Evolutionary conservation across 2,888 invertebrate genomes (phyloP), one percentile per base, ranked within the genome.

Genomic region (Glyphotaelius pellucidus): DNA sequence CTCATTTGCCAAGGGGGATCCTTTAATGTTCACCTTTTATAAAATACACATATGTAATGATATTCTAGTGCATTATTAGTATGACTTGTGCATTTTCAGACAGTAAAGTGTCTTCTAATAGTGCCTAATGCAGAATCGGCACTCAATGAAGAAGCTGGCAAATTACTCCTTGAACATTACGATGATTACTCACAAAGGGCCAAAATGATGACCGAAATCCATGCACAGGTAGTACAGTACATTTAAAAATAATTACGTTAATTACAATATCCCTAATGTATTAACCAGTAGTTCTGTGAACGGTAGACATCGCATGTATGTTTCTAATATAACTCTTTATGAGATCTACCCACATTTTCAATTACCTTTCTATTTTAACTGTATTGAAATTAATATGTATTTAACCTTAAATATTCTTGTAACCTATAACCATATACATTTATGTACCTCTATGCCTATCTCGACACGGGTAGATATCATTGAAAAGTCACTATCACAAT

Each of bases 101-200:
- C 99, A 93, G 97, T 99, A 93, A 98, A 98, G 96, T 99, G 99
- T 96, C 97, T 99, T 95, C 97, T 99, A 94, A 99, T 99, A 95
- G 99, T 99, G 95, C 99, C 99, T 95, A 99, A 99, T 97, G 98
- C 99, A 11, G 99, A 99, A 96, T 99, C 99, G 92, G 99, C 99
- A 94, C 97, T 99, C 94, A 99, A 99, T 95, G 99, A 99, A 95
- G 99, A 99, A 95, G 99, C 99, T 91, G 99, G 99, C 31, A 99
- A 98, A 95, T 96, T 99, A 95, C 96, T 99, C 94, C 96, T 99
- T 94, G 99, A 99, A 96, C 98, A 98, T 94, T 99, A 99, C 95
- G 98, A 98, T 95, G 98, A 98, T 95, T 99, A 99, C 96, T 98
- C 97, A 93, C 97, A 97, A 94, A 96, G 98, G 94, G 98, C 98